These are phyloP conservation scores for Pilophorus perplexus DNA, from an alignment of 2,888 invertebrate species.

Conservation along the genomic window DNA sequence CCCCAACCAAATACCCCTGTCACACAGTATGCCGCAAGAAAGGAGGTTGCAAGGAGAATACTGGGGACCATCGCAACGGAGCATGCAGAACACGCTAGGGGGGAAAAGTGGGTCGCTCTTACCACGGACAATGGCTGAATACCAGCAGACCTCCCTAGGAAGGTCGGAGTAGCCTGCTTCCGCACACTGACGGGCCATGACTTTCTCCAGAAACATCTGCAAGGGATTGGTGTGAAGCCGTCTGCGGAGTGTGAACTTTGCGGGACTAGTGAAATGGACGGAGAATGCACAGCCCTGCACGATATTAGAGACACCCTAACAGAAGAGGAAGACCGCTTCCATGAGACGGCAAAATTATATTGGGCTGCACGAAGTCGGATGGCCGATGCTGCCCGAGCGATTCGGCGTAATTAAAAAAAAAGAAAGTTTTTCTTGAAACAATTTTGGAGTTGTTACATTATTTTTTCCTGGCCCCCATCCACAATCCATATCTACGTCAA, in stretches of 20 bases:
- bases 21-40: not conserved
- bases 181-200: not conserved
- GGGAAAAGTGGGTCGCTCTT: not conserved
- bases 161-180: not conserved
- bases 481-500: too few relatives aligned
- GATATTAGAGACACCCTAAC: not conserved
- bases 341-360: not conserved
- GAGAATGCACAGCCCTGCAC: not conserved
- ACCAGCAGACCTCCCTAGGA: not conserved
- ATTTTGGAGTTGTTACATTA: too few relatives aligned
- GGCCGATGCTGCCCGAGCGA: too few relatives aligned
- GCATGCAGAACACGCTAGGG: not conserved
- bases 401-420: too few relatives aligned
- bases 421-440: too few relatives aligned
- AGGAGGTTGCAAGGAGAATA: not conserved
- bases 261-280: not conserved
- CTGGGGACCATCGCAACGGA: not conserved
- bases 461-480: too few relatives aligned
- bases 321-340: not conserved
- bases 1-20: not conserved
- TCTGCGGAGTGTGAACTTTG: not conserved
- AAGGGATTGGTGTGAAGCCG: not conserved
- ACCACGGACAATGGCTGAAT: not conserved
- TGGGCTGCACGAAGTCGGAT: too few relatives aligned
- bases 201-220: not conserved